Base-by-base conservation (phyloP, 2,888 invertebrate species). In the Heliothis peltigera region DNA sequence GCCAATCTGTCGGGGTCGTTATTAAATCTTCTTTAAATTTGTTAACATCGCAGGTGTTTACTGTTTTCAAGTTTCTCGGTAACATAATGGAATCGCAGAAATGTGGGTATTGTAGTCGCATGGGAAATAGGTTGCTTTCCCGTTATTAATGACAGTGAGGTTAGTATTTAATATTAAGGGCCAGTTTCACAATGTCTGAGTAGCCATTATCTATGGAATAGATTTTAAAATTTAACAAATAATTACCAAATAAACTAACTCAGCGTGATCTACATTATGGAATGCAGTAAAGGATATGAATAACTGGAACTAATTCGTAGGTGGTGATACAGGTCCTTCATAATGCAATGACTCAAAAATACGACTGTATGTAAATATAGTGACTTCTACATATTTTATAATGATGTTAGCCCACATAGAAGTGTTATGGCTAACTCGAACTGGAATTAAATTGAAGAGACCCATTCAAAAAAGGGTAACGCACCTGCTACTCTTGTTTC, bases 1-100 rank as follows among this genome's bases (percentile, higher is more conserved):
- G 44, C 51, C 56, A 60, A 62, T 57, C 61, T 71, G 65, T 65
- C 63, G 54, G 35, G 7, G 19, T 18, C 19, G 12, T 60, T 64
- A 67, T 64, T 55, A 51, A 62, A 64, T 64, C 17, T 59, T 61
- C 22, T 22, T 18, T 15, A 56, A 47, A 58, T 35, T 66, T 25
- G 44, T 39, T 59, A 7, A 25, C 18, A 22, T 51, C 15, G 12
- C 48, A 39, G 48, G 25, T 56, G 47, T 57, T 60, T 66, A 55
- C 22, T 57, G 61, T 42, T 53, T 44, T 43, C 46, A 21, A 42
- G 1, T 43, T 44, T 55, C 7, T 21, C 4, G 12, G 39, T 17
- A 52, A 44, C 22, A 10, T 12, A 39, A 42, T 42, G 7, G 18
- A 19, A 17, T 47, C 28, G 2, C 8, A 51, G 8, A 22, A 53